These are phyloP conservation scores for Ophion obscuratus DNA, from an alignment of 2,888 invertebrate genomes.

Conservation along the genomic window DNA sequence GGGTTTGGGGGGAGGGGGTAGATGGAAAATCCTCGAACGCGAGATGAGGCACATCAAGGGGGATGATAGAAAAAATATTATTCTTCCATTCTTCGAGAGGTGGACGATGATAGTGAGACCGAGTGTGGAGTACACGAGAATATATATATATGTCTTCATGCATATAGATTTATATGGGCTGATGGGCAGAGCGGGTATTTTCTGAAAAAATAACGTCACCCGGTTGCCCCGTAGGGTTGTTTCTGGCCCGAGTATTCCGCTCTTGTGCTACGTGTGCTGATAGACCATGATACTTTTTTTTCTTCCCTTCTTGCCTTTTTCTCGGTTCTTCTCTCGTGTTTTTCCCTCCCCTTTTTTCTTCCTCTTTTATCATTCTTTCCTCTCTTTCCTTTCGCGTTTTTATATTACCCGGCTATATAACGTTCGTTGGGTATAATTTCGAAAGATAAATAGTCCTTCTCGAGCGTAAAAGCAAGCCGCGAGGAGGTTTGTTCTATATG, in stretches of 20 bases:
- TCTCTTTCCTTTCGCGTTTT: conserved; percentile 45
- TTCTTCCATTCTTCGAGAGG: conserved; percentile 82
- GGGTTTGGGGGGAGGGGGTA: conserved; percentile 6
- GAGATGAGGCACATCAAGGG: conserved; percentile 45
- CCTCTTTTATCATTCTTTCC: conserved; percentile 38
- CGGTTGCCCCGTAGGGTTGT: conserved; percentile 50
- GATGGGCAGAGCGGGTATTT: conserved; percentile 76
- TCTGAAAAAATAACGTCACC: conserved; percentile 82
- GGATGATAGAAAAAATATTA: conserved; percentile 82
- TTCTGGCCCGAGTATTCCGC: conserved; percentile 42
- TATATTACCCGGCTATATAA: conserved; percentile 39
- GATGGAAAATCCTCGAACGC: conserved; percentile 69
- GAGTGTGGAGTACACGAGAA: conserved; percentile 37
- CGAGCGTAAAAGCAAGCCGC: conserved; percentile 53
- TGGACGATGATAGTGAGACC: conserved; percentile 61
- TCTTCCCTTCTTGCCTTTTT: conserved; percentile 51
- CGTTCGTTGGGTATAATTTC: conserved; percentile 65
- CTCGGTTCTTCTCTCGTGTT: conserved; percentile 17
- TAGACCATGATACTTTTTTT: conserved; percentile 55
- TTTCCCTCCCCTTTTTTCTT: conserved; percentile 32
- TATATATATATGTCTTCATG: background rate
- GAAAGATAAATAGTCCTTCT: conserved; percentile 66
- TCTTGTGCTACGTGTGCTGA: conserved; percentile 30
- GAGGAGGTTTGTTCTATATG: conserved; percentile 40
- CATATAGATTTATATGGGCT: conserved; percentile 31